Base-by-base conservation (phyloP, 92 coral and sea anemone genomes). In the Bergia puertoricense region DNA sequence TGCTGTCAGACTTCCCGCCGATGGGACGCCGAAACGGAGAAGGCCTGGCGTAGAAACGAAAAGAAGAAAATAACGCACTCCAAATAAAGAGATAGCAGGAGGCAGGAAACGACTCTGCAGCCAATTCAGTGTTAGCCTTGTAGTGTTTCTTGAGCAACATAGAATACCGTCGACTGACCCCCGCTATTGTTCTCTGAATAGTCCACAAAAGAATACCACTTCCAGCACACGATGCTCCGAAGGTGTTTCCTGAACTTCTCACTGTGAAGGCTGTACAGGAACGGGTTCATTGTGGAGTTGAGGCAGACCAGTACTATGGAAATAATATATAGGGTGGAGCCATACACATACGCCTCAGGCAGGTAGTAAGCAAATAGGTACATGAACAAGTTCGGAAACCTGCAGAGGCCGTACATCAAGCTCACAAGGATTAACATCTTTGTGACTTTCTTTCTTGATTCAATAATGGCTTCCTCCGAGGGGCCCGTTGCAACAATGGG, bases 271-370 rank as follows among this genome's bases (percentile, higher is more conserved):
- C 93, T 91, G 76, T 95, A 95, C 30, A 95, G 92, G 18, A 95
- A 93, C 18, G 98, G 98, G 80, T 95, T 95, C 92, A 95, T 91
- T 43, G 98, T 82, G 8, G 98, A 93, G 85, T 95, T 95, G 18
- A 92, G 88, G 54, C 92, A 88, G 40, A 95, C 96, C 85, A 95
- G 86, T 4, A 89, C 85, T 9, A 95, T 93, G 20, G 94, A 87
- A 66, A 78, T 62, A 7, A 91, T 88, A 23, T 93, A 93, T 15
- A 89, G 38, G 18, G 77, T 80, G 4, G 94, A 88, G 41, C 88
- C 93, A 51, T 86, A 92, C 2, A 57, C 86, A 43, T 93, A 95
- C 22, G 72, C 84, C 0, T 81, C 79, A 3, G 96, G 93, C 59
- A 54, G 42, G 67, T 84, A 95, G 46, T 74, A 82, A 10, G 91